Evolutionary conservation across 2,797 vertebrate species (phyloP).

Genomic region (Esox masquinongy): DNA sequence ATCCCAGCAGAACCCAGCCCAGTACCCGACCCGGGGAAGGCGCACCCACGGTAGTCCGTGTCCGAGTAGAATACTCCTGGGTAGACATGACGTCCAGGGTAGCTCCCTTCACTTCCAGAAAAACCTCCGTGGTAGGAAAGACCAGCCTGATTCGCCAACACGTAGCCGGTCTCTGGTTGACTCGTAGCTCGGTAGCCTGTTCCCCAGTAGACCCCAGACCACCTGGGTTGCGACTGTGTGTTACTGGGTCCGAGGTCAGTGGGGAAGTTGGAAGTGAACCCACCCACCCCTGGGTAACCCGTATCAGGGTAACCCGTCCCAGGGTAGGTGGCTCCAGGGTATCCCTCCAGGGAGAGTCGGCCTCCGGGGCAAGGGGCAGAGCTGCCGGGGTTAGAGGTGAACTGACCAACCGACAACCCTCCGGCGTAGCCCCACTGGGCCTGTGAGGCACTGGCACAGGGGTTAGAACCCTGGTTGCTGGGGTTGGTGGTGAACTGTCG

Average conservation of each 20-base stretch:
- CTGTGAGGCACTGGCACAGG: background rate
- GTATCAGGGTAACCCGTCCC: background rate
- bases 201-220: background rate
- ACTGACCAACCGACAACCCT: background rate
- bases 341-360: background rate
- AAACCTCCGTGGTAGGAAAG: background rate
- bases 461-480: background rate
- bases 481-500: conserved; percentile 3
- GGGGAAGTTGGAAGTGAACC: background rate
- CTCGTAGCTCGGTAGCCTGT: background rate
- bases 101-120: background rate
- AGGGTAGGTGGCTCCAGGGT: background rate
- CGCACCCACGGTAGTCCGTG: background rate
- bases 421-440: background rate
- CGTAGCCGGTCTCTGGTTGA: background rate
- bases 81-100: background rate
- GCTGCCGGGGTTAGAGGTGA: background rate
- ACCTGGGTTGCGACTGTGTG: background rate
- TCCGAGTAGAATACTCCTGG: background rate
- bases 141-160: background rate
- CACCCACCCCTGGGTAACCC: background rate
- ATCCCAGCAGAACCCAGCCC: background rate
- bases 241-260: background rate
- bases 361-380: background rate
- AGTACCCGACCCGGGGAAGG: background rate